phyloP scores from a whole-genome alignment of 2,888 invertebrate species.

The Dynastes grantii region DNA sequence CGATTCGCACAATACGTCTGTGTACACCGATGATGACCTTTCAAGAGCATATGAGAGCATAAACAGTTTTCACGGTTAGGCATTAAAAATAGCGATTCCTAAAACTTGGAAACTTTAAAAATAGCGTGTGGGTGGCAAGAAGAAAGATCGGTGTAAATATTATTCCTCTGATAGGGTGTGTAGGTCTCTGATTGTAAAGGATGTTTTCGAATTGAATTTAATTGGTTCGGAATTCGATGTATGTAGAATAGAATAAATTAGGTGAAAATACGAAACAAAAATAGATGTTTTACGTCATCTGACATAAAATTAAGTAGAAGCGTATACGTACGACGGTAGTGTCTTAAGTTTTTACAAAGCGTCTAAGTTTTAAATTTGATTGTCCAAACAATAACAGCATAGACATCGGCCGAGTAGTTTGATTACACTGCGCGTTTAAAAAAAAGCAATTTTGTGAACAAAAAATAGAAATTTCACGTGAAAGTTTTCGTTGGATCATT shows the following conservation, averaged over 20 bases:
- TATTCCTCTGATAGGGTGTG: neutral
- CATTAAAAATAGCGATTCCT: conserved; percentile 41
- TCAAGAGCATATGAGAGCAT: conserved; percentile 28
- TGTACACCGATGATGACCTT: conserved; percentile 21
- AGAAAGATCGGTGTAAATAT: conserved; percentile 4
- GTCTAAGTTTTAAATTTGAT: no score
- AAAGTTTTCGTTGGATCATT: no score
- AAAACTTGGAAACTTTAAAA: conserved; percentile 28
- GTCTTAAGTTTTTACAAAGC: neutral
- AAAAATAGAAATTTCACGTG: no score
- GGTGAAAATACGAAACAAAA: neutral
- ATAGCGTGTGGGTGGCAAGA: conserved; percentile 6
- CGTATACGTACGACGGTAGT: neutral
- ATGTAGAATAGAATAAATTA: neutral
- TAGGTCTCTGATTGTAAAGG: conserved; percentile 10
- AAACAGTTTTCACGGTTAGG: conserved; percentile 45
- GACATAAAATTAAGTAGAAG: neutral
- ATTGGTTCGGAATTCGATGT: neutral
- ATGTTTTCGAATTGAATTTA: conserved; percentile 1
- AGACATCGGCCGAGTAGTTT: no score
- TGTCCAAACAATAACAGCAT: no score
- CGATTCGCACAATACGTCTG: neutral
- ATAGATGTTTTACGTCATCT: no score
- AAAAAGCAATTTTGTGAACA: no score
- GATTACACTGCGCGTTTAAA: no score